These are phyloP conservation scores for Lumbricus terrestris DNA, from an alignment of 2,888 invertebrate genomes.

Conservation along the genomic window DNA sequence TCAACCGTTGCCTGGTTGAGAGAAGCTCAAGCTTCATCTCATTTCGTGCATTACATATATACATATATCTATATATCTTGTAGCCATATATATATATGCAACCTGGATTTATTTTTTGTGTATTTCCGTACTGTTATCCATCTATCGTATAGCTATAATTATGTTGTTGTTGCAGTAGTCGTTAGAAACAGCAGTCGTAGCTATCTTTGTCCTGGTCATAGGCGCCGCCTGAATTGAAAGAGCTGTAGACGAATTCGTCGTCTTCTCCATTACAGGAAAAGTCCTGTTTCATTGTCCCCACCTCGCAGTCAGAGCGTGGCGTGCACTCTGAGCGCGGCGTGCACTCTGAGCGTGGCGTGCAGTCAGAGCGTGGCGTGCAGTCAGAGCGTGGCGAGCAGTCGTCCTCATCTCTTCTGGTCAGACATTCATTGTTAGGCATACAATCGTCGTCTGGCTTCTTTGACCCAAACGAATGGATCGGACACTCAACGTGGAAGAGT, in stretches of 20 bases:
- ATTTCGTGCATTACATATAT: background rate
- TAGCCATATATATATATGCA: background rate
- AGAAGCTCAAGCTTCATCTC: background rate
- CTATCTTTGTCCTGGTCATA: background rate
- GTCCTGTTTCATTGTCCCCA: background rate
- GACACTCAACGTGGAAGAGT: background rate
- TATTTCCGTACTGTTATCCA: background rate
- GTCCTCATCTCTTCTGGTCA: background rate
- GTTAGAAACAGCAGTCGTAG: background rate
- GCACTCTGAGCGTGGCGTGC: too few species aligned
- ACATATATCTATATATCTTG: too few species aligned
- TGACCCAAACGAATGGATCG: background rate
- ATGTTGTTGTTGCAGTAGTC: too few species aligned
- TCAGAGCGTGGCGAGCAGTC: too few species aligned
- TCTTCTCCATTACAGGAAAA: background rate
- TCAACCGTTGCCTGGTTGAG: background rate
- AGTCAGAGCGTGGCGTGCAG: too few species aligned
- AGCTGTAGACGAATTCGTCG: background rate
- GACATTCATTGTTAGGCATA: background rate
- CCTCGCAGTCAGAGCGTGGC: background rate
- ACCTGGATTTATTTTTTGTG: background rate
- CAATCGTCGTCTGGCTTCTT: background rate
- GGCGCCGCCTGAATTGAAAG: background rate
- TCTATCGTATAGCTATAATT: background rate
- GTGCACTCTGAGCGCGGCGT: too few species aligned